A percentile compares a stretch with the other conserved stretches of the same genome.
phyloP scores from a whole-genome alignment of 2,797 vertebrate genomes.

The Mastacembelus armatus region DNA sequence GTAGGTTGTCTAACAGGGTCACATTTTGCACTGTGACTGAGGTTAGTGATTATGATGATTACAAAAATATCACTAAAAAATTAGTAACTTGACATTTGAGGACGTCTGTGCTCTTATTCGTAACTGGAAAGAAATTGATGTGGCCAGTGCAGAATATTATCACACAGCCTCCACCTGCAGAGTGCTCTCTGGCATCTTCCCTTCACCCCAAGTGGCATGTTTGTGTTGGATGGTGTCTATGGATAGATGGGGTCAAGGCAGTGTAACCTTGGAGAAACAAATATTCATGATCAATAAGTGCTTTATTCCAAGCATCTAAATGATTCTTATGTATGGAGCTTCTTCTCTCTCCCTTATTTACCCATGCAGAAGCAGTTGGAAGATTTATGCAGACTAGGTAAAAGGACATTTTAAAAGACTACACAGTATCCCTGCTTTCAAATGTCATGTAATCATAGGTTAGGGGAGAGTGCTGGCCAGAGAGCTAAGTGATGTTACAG shows the following conservation, averaged over 20 bases:
- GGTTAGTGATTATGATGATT: not conserved
- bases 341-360: constrained; percentile 45
- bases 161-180: constrained; percentile 36
- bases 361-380: constrained; percentile 58
- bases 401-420: constrained; percentile 81
- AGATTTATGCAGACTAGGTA: constrained; percentile 80
- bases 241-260: constrained; percentile 82
- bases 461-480: constrained; percentile 72
- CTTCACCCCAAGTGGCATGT: constrained; percentile 76
- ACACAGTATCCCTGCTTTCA: constrained; percentile 79
- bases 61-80: not conserved
- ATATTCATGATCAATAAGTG: constrained; percentile 88
- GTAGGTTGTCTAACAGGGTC: not conserved
- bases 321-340: constrained; percentile 74
- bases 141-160: constrained; percentile 30
- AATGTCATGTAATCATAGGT: constrained; percentile 85
- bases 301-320: constrained; percentile 84
- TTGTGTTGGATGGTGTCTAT: constrained; percentile 73
- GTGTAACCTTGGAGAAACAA: constrained; percentile 85
- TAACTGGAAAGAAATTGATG: constrained; percentile 14
- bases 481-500: constrained; percentile 79
- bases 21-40: not conserved
- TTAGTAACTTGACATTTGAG: not conserved
- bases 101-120: not conserved
- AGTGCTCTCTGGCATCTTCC: constrained; percentile 69